A percentile compares a stretch with the other conserved stretches of the same genome.
phyloP scores from a whole-genome alignment of 2,797 vertebrate genomes.

The Anguilla anguilla region DNA sequence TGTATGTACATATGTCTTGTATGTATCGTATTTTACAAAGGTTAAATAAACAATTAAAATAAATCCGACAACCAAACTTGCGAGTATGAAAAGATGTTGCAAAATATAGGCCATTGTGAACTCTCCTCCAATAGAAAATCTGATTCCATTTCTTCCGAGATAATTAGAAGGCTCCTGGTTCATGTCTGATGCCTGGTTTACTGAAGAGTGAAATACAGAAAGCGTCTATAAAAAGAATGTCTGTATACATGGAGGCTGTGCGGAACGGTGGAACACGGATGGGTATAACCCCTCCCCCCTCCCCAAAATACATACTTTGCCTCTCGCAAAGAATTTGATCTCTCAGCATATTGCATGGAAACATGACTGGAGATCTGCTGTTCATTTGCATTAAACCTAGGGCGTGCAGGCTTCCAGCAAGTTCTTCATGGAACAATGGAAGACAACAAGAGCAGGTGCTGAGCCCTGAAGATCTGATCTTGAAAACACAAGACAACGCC shows the following conservation, averaged over 20 bases:
- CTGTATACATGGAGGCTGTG: not conserved
- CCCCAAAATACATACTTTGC: not conserved
- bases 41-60: too few relatives aligned
- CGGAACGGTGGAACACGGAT: not conserved
- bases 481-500: not conserved
- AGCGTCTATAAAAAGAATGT: not conserved
- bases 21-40: too few relatives aligned
- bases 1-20: too few relatives aligned
- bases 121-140: not conserved
- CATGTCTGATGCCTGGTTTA: not conserved
- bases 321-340: not conserved
- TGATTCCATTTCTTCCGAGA: not conserved
- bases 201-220: not conserved
- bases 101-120: not conserved
- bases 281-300: too few relatives aligned
- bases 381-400: not conserved
- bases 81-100: not conserved
- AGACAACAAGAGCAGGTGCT: slow-evolving; percentile 5
- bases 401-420: not conserved
- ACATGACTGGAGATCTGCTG: slow-evolving; percentile 5
- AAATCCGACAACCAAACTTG: not conserved
- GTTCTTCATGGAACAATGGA: not conserved
- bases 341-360: slow-evolving; percentile 19
- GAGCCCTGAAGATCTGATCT: slow-evolving; percentile 22
- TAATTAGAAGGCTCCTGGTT: not conserved